Evolutionary conservation across 2,797 vertebrate genomes (phyloP), one percentile per base, ranked within the genome.

Genomic region (Carduelis carduelis): DNA sequence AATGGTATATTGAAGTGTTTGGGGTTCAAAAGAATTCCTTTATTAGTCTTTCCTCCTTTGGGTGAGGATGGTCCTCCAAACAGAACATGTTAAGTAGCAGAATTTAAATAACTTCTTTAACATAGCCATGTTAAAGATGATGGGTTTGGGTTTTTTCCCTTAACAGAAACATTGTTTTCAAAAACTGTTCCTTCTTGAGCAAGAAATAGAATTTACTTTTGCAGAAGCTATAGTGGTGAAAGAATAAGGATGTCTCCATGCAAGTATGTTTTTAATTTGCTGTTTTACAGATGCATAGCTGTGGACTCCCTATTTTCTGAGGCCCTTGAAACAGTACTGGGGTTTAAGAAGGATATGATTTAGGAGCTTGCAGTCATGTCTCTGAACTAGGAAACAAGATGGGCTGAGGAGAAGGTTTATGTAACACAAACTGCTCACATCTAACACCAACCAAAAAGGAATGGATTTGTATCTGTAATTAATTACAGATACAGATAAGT

Each of bases 261-360:
- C 65, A 91, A 86, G 32, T 32, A 11, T 47, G 26, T 71, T 27
- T 34, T 60, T 35, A 41, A 35, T 76, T 72, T 69, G 9, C 55
- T 34, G 23, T 27, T 39, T 41, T 53, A 17, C 7, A 11, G 12
- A 9, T 82, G 8, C 22, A 5, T 8, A 26, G 24, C 34, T 61
- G 11, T 34, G 53, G 30, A 27, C 5, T 82, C 12, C 13, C 55
- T 86, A 0, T 69, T 87, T 89, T 55, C 52, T 27, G 83, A 41
- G 4, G 7, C 18, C 24, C 13, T 34, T 39, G 55, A 61, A 49
- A 21, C 0, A 49, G 21, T 20, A 1, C 52, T 71, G 83, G n/a
- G 28, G 3, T 79, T 76, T 55, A 30, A 28, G 41, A 32, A 27
- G 30, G 14, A 0, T 5, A 0, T 43, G 6, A 13, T 9, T 3